Percentiles rank a stretch among this genome's conserved stretches.
phyloP scores from a whole-genome alignment of 2,888 invertebrate species.

The Parnassius smintheus region DNA sequence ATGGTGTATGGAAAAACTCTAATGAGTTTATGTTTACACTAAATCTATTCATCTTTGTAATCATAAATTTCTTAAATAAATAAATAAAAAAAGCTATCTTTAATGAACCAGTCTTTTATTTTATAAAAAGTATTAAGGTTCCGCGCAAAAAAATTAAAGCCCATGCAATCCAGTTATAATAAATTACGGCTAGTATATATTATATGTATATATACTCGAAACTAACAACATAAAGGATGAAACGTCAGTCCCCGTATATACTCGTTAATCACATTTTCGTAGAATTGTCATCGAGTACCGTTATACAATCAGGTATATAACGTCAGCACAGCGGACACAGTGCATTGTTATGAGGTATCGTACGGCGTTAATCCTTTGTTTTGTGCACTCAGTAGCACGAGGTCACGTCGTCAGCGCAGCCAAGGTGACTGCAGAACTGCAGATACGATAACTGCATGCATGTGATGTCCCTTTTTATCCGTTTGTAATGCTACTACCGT shows the following conservation, averaged over 20 bases:
- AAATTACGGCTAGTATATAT: no score
- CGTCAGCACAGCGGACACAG: constrained; percentile 10
- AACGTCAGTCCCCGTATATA: background rate
- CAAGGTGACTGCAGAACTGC: constrained; percentile 24
- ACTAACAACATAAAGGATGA: background rate
- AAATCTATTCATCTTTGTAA: no score
- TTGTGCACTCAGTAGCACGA: constrained; percentile 2
- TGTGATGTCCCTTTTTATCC: constrained; percentile 20
- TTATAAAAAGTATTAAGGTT: no score
- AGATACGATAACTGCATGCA: constrained; percentile 15
- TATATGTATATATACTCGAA: no score
- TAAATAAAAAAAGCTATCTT: no score
- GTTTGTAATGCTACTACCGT: background rate
- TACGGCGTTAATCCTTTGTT: constrained; percentile 15
- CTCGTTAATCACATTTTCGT: background rate
- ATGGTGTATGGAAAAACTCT: no score
- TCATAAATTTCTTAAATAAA: no score
- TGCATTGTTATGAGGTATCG: constrained; percentile 9
- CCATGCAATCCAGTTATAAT: no score
- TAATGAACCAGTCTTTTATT: no score
- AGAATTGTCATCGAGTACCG: constrained; percentile 3
- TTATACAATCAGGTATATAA: constrained; percentile 8
- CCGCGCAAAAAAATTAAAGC: no score
- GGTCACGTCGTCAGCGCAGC: constrained; percentile 18
- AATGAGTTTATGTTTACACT: no score